Percentiles rank a stretch among this genome's conserved stretches.
These are phyloP conservation scores for Metopolophium dirhodum DNA, from an alignment of 1,140 invertebrate species.

Conservation along the genomic window DNA sequence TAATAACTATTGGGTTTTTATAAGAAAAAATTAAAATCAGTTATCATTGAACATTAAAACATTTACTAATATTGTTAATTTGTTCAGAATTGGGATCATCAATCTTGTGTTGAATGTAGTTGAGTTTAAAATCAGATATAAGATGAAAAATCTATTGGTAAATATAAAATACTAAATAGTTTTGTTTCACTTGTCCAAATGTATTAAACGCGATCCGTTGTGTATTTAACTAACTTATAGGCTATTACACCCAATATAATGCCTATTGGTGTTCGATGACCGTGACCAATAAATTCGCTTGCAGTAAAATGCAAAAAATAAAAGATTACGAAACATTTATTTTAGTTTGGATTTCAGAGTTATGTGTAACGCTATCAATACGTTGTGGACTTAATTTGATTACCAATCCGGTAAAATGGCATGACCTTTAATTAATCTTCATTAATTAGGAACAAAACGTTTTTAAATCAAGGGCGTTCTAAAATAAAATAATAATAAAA, in stretches of 20 bases:
- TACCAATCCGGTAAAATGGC: neutral
- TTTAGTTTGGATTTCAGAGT: neutral
- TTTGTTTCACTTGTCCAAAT: neutral
- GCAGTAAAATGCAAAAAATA: neutral
- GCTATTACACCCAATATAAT: neutral
- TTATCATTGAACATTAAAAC: neutral
- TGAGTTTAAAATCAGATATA: neutral
- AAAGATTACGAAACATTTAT: neutral
- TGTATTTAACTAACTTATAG: neutral
- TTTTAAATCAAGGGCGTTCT: neutral
- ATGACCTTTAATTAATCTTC: neutral
- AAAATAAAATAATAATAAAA: neutral
- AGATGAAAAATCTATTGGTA: neutral
- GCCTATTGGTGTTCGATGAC: neutral
- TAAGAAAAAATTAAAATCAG: neutral
- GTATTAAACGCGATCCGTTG: neutral
- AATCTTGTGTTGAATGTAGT: neutral
- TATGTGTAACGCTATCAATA: neutral
- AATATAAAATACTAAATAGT: neutral
- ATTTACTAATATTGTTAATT: neutral
- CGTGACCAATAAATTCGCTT: neutral
- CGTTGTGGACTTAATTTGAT: constrained; percentile 21
- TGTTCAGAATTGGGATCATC: neutral
- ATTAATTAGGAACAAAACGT: neutral
- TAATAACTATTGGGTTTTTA: neutral